Evolutionary conservation across 2,797 vertebrate genomes (phyloP), one percentile per base, ranked within the genome.

Genomic region (Scolopax bukidnonensis): DNA sequence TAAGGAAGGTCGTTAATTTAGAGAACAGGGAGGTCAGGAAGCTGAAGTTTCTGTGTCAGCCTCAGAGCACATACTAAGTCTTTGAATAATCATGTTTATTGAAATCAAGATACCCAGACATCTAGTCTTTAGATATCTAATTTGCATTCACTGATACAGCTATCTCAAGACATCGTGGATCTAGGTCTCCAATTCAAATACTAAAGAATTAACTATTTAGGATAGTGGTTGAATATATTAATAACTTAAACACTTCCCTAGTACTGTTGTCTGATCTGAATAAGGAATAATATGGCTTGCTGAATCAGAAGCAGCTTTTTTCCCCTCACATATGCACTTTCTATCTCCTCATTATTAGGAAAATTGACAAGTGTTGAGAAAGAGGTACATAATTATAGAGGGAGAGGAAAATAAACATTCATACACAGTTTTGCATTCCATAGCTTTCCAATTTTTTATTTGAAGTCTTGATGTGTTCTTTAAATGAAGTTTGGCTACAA

Each of bases 21-120:
- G 6, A 6, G 19, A 89, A 64, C 0, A 1, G 1, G 1, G 2
- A 8, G 4, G 2, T 33, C 56, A 73, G 43, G 27, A 60, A 88
- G 14, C 1, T 8, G 23, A 63, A 7, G 11, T 33, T 65, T 69
- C 32, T 84, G 18, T 48, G 11, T 67, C 69, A 64, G 24, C 41
- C 45, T 53, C 18, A 14, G 28, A 75, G 41, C 5, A 57, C 0
- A 0, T 48, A 41, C 11, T 45, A 57, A 17, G 21, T 30, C 25
- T 84, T 53, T 45, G 27, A 84, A n/a, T 32, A 61, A n/a, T 41
- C 23, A 7, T 2, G 7, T 32, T 57, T 8, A 8, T 12, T 47
- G 14, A 77, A 74, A 88, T 30, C 33, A 88, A 67, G 24, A 45
- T n/a, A 76, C 4, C 21, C 36, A 75, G 59, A 69, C 13, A 40